Percentiles rank a stretch among this genome's conserved stretches.
phyloP scores from a whole-genome alignment of 2,797 vertebrate genomes.

The Echeneis naucrates region DNA sequence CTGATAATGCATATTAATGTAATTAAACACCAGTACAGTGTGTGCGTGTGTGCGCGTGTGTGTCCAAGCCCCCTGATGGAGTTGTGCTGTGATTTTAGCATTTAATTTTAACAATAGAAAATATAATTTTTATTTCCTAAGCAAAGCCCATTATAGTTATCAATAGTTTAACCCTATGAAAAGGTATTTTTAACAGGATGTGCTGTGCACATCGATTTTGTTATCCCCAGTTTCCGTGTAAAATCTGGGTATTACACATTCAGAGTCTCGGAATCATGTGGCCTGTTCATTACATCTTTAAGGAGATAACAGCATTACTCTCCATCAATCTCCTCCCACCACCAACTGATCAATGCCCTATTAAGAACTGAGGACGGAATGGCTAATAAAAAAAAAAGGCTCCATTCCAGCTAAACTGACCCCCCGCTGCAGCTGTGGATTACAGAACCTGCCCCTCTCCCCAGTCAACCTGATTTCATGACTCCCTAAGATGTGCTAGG shows the following conservation, averaged over 20 bases:
- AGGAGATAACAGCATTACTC: conserved; percentile 11
- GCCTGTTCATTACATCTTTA: conserved; percentile 18
- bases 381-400: conserved; percentile 34
- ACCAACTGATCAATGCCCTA: conserved; percentile 59
- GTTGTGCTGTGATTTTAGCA: not conserved
- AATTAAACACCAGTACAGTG: conserved; percentile 82
- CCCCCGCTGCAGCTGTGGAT: conserved; percentile 68
- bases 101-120: conserved; percentile 39
- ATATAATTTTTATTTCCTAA: conserved; percentile 17
- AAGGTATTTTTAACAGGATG: not conserved
- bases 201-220: conserved; percentile 19
- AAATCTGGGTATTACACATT: not conserved
- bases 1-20: conserved; percentile 88
- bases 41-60: conserved; percentile 34
- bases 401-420: conserved; percentile 62
- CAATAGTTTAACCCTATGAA: not conserved
- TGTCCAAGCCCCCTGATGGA: conserved; percentile 3
- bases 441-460: conserved; percentile 42
- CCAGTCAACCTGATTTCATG: conserved; percentile 32
- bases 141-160: not conserved
- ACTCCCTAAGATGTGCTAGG: conserved; percentile 71
- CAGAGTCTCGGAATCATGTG: not conserved
- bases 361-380: conserved; percentile 51
- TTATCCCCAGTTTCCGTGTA: not conserved
- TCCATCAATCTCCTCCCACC: conserved; percentile 14